Percentiles rank a stretch among this genome's conserved stretches.
phyloP scores from a whole-genome alignment of 2,797 vertebrate genomes.

The Tauraco hartlaubi region DNA sequence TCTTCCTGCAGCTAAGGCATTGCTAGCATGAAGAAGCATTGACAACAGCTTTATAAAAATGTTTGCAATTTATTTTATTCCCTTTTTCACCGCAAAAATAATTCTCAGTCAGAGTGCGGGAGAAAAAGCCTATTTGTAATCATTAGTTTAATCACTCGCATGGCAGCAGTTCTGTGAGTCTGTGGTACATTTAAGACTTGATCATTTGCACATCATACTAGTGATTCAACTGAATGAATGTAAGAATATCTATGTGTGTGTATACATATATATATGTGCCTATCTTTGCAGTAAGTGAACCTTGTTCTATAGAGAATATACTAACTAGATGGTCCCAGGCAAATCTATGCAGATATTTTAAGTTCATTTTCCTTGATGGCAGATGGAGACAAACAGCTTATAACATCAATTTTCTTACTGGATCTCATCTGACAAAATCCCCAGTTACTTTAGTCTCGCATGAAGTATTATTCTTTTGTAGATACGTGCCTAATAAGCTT shows the following conservation, averaged over 20 bases:
- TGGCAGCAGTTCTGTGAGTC: neutral
- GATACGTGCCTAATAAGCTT: slow-evolving; percentile 10
- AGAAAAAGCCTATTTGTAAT: neutral
- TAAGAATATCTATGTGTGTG: neutral
- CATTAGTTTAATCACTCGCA: neutral
- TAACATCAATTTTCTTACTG: slow-evolving; percentile 32
- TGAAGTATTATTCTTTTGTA: slow-evolving; percentile 17
- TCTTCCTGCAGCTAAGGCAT: neutral
- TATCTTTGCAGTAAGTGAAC: neutral
- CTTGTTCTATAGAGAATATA: neutral
- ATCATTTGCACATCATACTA: neutral
- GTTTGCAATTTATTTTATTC: neutral
- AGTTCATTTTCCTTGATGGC: slow-evolving; percentile 11
- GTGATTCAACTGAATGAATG: neutral
- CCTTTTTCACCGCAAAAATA: neutral
- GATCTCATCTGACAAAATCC: slow-evolving; percentile 55
- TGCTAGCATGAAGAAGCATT: neutral
- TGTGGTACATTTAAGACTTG: neutral
- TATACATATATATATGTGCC: too few relatives aligned
- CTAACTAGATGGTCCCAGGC: neutral
- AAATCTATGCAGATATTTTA: slow-evolving; percentile 20
- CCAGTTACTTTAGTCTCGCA: neutral
- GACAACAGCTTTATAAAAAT: neutral
- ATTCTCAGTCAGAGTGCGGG: neutral
- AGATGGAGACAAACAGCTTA: slow-evolving; percentile 38